A percentile compares a stretch with the other conserved stretches of the same genome.
Evolutionary conservation across 2,888 invertebrate genomes (phyloP).

Genomic region (Dryobota labecula): DNA sequence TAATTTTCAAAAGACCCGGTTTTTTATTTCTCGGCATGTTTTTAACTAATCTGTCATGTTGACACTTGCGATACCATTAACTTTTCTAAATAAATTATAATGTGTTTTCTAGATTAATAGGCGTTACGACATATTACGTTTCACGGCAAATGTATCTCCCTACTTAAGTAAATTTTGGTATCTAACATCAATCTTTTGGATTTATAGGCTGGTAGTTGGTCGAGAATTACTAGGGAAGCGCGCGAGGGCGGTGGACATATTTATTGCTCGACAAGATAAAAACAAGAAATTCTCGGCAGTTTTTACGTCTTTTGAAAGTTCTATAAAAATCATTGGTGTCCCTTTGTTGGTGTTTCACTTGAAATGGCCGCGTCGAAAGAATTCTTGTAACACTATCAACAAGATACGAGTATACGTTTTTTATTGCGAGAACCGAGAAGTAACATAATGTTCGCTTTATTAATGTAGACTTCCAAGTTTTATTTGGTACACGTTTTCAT

Average conservation of each 20-base stretch:
- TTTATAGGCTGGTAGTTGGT: slow-evolving; percentile 83
- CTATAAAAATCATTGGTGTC: slow-evolving; percentile 70
- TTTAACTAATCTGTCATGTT: slow-evolving; percentile 70
- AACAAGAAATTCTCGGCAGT: slow-evolving; percentile 80
- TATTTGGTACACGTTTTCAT: slow-evolving; percentile 72
- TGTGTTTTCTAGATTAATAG: slow-evolving; percentile 85
- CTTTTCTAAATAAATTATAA: slow-evolving; percentile 74
- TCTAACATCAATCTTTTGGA: slow-evolving; percentile 87
- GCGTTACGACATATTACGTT: slow-evolving; percentile 84
- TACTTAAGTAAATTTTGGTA: slow-evolving; percentile 83
- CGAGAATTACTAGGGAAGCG: slow-evolving; percentile 76
- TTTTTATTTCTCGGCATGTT: slow-evolving; percentile 59
- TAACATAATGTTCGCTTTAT: slow-evolving; percentile 50
- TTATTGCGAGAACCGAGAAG: slow-evolving; percentile 53
- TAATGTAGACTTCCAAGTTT: slow-evolving; percentile 55
- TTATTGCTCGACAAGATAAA: slow-evolving; percentile 84
- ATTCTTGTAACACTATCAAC: slow-evolving; percentile 78
- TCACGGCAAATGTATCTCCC: slow-evolving; percentile 80
- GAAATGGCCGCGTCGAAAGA: slow-evolving; percentile 76
- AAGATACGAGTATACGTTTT: slow-evolving; percentile 64
- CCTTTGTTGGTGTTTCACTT: slow-evolving; percentile 70
- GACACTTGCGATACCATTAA: slow-evolving; percentile 76
- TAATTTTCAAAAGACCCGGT: slow-evolving; percentile 44
- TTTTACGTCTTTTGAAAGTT: slow-evolving; percentile 80
- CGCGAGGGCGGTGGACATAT: slow-evolving; percentile 85